These are phyloP conservation scores for Forbesichthys agassizii DNA, from an alignment of 2,113 vertebrate genomes.

Conservation along the genomic window DNA sequence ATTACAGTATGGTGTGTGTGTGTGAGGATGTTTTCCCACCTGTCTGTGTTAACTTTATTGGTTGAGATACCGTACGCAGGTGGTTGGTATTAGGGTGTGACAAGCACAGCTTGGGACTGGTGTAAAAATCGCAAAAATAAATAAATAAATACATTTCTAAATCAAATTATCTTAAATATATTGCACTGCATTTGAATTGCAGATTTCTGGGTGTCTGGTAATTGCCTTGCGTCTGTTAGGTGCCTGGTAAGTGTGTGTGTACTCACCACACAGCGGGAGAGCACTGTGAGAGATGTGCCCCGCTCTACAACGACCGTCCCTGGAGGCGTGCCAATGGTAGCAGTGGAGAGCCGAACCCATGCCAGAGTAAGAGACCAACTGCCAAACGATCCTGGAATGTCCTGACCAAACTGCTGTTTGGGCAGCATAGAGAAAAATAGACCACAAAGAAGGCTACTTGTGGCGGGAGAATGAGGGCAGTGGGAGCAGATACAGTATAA, in stretches of 20 bases:
- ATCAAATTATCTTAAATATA: slow-evolving; percentile 19
- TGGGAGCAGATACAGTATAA: not conserved
- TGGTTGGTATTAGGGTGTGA: slow-evolving; percentile 19
- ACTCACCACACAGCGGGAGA: slow-evolving; percentile 85
- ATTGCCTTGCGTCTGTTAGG: slow-evolving; percentile 60
- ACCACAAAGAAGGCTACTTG: not conserved
- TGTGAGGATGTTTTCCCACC: not conserved
- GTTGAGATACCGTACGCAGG: slow-evolving; percentile 1
- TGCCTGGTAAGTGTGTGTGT: slow-evolving; percentile 82
- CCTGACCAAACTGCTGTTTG: not conserved
- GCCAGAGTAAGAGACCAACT: slow-evolving; percentile 79
- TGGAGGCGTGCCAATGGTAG: slow-evolving; percentile 88
- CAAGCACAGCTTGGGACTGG: not conserved
- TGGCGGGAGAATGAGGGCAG: not conserved
- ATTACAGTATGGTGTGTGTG: not conserved
- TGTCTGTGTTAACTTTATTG: slow-evolving; percentile 4
- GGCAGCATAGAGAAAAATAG: not conserved
- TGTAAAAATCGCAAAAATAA: not conserved
- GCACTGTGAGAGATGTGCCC: slow-evolving; percentile 85
- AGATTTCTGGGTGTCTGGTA: slow-evolving; percentile 35
- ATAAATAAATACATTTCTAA: not conserved
- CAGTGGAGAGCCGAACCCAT: slow-evolving; percentile 83
- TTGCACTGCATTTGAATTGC: slow-evolving; percentile 13
- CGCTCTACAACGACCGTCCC: slow-evolving; percentile 82
- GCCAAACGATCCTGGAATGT: not conserved